These are phyloP conservation scores for Hydractinia symbiolongicarpus DNA, from an alignment of 30 jellyfish, hydroid and myxozoan genomes.

Conservation along the genomic window DNA sequence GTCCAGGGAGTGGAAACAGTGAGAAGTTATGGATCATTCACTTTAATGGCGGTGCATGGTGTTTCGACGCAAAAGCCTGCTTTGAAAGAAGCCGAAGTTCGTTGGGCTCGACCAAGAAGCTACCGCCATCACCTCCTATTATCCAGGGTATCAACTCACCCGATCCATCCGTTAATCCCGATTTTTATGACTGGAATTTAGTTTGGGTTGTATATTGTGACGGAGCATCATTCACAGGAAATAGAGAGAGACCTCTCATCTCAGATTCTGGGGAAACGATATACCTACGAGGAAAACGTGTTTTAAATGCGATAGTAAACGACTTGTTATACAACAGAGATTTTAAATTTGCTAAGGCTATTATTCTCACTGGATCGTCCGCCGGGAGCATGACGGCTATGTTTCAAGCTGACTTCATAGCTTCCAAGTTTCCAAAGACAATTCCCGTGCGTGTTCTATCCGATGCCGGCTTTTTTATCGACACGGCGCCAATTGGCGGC, in stretches of 20 bases:
- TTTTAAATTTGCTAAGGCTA: slow-evolving; percentile 75
- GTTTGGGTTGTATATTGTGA: slow-evolving; percentile 99
- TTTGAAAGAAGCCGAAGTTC: slow-evolving; percentile 95
- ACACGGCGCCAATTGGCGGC: slow-evolving; percentile 97
- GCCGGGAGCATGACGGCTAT: slow-evolving; percentile 99
- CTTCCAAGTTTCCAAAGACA: slow-evolving; percentile 63
- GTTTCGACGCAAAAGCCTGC: slow-evolving; percentile 91
- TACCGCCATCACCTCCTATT: slow-evolving; percentile 97
- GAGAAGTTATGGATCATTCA: slow-evolving; percentile 88
- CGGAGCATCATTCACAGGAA: slow-evolving; percentile 98
- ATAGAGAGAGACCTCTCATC: slow-evolving; percentile 76
- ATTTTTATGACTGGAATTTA: slow-evolving; percentile 95
- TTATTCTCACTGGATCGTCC: slow-evolving; percentile 93
- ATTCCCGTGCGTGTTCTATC: slow-evolving; percentile 94
- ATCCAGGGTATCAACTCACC: slow-evolving; percentile 97
- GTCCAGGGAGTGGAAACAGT: slow-evolving; percentile 88
- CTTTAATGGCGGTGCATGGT: slow-evolving; percentile 99
- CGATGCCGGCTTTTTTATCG: slow-evolving; percentile 98
- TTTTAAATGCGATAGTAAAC: slow-evolving; percentile 66
- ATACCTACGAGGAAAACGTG: slow-evolving; percentile 89
- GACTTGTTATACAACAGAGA: slow-evolving; percentile 72
- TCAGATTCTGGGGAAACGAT: slow-evolving; percentile 72
- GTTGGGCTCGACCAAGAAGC: slow-evolving; percentile 83
- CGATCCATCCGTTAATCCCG: slow-evolving; percentile 85
- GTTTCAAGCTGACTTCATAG: slow-evolving; percentile 91